These are phyloP conservation scores for Acromyrmex charruanus DNA, from an alignment of 1,140 invertebrate genomes.

Conservation along the genomic window DNA sequence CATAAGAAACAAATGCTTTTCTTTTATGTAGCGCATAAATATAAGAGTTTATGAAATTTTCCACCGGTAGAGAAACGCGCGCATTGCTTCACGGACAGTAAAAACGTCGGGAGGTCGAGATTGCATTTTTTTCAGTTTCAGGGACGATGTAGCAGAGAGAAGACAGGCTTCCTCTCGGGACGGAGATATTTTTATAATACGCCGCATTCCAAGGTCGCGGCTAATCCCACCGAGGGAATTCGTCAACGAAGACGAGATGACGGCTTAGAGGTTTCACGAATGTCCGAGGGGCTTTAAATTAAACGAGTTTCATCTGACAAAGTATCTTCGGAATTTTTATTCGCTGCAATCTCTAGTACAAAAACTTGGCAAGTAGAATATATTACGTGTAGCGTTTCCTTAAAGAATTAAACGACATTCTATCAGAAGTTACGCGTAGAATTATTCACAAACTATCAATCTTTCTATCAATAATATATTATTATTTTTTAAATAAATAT, in stretches of 20 bases:
- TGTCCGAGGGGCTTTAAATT: constrained; percentile 48
- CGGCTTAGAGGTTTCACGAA: constrained; percentile 48
- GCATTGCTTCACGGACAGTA: constrained; percentile 27
- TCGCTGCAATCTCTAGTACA: constrained; percentile 9
- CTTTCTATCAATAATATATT: not conserved
- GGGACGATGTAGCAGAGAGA: not conserved
- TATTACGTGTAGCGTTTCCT: not conserved
- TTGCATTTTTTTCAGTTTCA: constrained; percentile 51
- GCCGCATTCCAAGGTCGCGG: constrained; percentile 55
- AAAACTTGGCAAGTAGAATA: constrained; percentile 10
- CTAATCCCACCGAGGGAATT: constrained; percentile 35
- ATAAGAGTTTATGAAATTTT: constrained; percentile 56
- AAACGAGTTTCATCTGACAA: constrained; percentile 27
- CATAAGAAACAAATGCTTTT: constrained; percentile 35
- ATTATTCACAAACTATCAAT: constrained; percentile 1
- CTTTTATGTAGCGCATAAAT: constrained; percentile 45
- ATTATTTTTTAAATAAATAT: not conserved
- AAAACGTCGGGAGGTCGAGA: constrained; percentile 53
- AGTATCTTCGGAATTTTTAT: constrained; percentile 49
- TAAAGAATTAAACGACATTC: not conserved
- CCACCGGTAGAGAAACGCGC: constrained; percentile 26
- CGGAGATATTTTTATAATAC: constrained; percentile 54
- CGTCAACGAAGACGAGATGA: constrained; percentile 46
- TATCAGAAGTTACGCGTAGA: not conserved
- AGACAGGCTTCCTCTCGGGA: not conserved